Evolutionary conservation across 2,888 invertebrate genomes (phyloP).

Genomic region (Oegoconia quadripuncta): DNA sequence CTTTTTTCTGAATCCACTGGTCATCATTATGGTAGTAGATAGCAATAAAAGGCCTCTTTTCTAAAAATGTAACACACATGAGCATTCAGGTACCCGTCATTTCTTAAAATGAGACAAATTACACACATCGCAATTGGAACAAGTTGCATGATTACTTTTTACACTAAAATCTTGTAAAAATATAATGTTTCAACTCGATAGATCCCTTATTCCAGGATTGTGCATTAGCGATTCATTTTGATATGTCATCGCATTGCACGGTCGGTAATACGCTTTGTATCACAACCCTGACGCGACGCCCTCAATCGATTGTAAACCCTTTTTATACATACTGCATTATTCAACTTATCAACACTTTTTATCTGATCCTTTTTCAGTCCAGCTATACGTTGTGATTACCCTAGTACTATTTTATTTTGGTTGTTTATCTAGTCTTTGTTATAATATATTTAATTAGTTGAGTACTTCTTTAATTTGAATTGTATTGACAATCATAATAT

Average conservation of each 20-base stretch:
- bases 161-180: conserved; percentile 9
- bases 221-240: conserved; percentile 73
- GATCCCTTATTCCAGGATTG: conserved; percentile 24
- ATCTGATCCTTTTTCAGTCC: conserved; percentile 8
- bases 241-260: conserved; percentile 60
- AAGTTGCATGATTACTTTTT: too few species aligned
- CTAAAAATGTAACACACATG: too few species aligned
- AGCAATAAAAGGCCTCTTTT: too few species aligned
- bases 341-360: conserved; percentile 55
- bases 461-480: too few species aligned
- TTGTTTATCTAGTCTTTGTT: neutral
- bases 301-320: conserved; percentile 45
- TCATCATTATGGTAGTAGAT: too few species aligned
- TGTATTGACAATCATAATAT: too few species aligned
- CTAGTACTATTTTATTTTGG: neutral
- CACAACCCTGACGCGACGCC: conserved; percentile 33
- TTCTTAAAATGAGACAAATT: too few species aligned
- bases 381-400: conserved; percentile 1
- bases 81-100: too few species aligned
- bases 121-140: too few species aligned
- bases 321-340: conserved; percentile 55
- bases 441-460: too few species aligned
- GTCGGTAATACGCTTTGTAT: conserved; percentile 50
- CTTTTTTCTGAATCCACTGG: too few species aligned
- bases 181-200: conserved; percentile 23